Evolutionary conservation across 53 echinoderm and acorn worm genomes (phyloP), one percentile per base, ranked within the genome.

Genomic region (Zoroaster sp.): DNA sequence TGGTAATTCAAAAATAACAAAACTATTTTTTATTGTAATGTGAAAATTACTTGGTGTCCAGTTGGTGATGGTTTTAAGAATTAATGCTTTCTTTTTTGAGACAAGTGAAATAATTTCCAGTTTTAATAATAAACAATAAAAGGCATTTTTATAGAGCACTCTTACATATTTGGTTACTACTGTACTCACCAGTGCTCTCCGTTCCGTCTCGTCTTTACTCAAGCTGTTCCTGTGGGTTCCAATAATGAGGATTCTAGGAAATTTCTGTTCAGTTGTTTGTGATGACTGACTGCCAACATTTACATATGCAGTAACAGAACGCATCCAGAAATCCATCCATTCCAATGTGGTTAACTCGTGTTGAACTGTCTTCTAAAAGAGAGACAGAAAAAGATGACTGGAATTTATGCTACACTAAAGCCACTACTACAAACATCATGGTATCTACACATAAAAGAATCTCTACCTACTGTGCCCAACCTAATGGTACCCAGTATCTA

Each of bases 241-340:
- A 33, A 94, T 89, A 3, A 94, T 33, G 52, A 94, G 77, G 78
- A 94, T 80, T 18, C 85, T 77, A 0, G 94, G 94, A 5, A 86
- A 89, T 30, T 80, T 86, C 47, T 79, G 43, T 47, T 71, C 85
- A 14, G 91, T 90, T 36, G 90, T 87, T 40, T 81, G 88, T 4
- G 92, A 75, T 23, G 37, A 78, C 34, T 37, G 78, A 8, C 21
- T 20, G 23, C 25, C 30, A 8, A 25, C 41, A 18, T 12, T 75
- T 32, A 47, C 34, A 46, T 85, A 68, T 7, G 78, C 55, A 13
- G 88, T 85, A 11, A 94, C 77, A 4, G 89, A 78, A 21, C 77
- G 72, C 80, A 91, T 79, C 94, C 94, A 94, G 45, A 86, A 91
- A 74, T 91, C 86, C 86, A 94, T 73, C 78, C 71, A 89, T 12